Evolutionary conservation across 2,888 invertebrate species (phyloP), one percentile per base, ranked within the genome.

Genomic region (Pammene aurita): DNA sequence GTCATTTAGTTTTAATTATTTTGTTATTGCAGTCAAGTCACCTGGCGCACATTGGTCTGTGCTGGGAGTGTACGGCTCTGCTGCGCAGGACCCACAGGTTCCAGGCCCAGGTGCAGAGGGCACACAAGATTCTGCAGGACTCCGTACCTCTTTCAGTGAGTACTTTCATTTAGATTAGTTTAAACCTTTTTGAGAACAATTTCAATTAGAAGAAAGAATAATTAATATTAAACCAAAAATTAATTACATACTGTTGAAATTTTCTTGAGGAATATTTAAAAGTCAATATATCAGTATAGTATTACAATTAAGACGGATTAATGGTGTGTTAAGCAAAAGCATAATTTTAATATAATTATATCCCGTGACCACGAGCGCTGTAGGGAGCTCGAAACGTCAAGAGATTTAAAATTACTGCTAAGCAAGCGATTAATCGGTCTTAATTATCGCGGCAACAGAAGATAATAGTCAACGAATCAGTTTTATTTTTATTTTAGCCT

Each of bases 11-110:
- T 42, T 13, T 42, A 2, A 5, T 13, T 5, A 14, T 13, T 14
- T 7, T 46, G 13, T 14, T 14, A 14, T 14, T 46, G 14, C 46
- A 46, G 46, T 14, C 14, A n/a, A n/a, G 14, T 46, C 46, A 14
- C 13, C 46, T 5, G 46, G 46, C 42, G 7, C 16, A 13, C 18
- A n/a, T 57, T 4, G 5, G 7, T 2, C 11, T 57, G 42, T 57
- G 57, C 42, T 57, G 57, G 57, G 57, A 57, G 42, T 57, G 57
- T n/a, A 0, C 5, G 18, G 57, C 42, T 7, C 16, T 42, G 18
- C 42, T 57, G 18, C 42, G 42, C 57, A 42, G 41, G 18, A 42
- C 26, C 13, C 42, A 2, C 11, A 57, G 18, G 7, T 57, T 57
- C 18, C 57, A 26, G 42, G 13, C 11, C 7, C 57, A 42, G 13